Percentiles rank a stretch among this genome's conserved stretches.
These are phyloP conservation scores for Cairina moschata DNA, from an alignment of 2,113 vertebrate genomes.

Conservation along the genomic window DNA sequence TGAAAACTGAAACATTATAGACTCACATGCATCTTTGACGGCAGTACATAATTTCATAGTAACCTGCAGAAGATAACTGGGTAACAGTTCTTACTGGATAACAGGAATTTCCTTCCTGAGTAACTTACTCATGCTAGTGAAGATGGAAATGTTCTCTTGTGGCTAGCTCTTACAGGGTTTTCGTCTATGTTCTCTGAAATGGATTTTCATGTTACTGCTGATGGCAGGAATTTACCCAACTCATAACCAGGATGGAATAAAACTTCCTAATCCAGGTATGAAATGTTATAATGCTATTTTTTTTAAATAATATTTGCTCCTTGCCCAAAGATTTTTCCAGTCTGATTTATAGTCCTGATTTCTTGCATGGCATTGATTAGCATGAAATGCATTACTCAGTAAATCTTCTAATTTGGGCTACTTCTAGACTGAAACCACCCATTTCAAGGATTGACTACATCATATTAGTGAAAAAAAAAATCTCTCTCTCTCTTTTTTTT, in stretches of 20 bases:
- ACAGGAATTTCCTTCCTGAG: not conserved
- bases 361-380: slow-evolving; percentile 9
- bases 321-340: not conserved
- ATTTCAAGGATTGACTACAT: not conserved
- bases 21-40: not conserved
- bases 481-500: not conserved
- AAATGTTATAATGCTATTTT: not conserved
- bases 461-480: not conserved
- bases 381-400: not conserved
- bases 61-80: slow-evolving; percentile 16
- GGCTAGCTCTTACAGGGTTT: not conserved
- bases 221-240: not conserved
- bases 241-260: slow-evolving; percentile 8
- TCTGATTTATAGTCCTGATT: not conserved
- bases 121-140: not conserved
- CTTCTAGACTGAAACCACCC: not conserved
- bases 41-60: not conserved
- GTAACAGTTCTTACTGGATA: not conserved
- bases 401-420: not conserved
- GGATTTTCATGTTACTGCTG: not conserved
- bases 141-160: not conserved
- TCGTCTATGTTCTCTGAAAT: not conserved
- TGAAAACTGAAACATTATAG: slow-evolving; percentile 35
- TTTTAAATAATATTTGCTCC: not conserved
- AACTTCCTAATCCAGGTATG: slow-evolving; percentile 31